Evolutionary conservation across 2,888 invertebrate species (phyloP).

Genomic region (Odontomyia ornata): DNA sequence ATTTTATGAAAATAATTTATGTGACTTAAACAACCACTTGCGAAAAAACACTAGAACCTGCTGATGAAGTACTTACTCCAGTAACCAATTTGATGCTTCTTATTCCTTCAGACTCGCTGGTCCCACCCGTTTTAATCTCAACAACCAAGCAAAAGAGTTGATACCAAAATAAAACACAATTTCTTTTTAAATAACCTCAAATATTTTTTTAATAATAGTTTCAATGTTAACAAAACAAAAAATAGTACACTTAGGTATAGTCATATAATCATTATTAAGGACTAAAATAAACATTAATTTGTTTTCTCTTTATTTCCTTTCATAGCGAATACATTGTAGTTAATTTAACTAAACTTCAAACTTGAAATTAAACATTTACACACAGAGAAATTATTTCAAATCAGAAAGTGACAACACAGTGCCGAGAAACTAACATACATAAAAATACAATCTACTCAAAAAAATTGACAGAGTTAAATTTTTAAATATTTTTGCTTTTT

Average conservation of each 20-base stretch:
- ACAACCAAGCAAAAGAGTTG: no score
- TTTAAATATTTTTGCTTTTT: background rate
- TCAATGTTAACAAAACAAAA: constrained; percentile 44
- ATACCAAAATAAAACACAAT: no score
- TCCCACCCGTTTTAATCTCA: no score
- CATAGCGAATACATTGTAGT: constrained; percentile 1
- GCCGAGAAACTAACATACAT: background rate
- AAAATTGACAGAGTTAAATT: no score
- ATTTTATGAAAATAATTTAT: no score
- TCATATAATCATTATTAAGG: constrained; percentile 12
- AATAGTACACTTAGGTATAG: constrained; percentile 31
- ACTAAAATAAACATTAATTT: constrained; percentile 29
- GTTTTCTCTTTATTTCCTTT: constrained; percentile 3
- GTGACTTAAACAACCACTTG: no score
- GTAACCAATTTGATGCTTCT: no score
- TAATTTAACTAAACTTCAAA: constrained; percentile 42
- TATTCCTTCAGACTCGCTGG: no score
- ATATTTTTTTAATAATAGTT: constrained; percentile 41
- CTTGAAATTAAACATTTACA: constrained; percentile 40
- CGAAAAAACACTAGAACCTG: no score
- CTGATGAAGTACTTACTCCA: no score
- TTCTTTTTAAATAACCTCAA: constrained; percentile 39
- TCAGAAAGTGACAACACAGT: background rate
- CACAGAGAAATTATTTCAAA: constrained; percentile 24
- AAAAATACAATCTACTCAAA: no score